These are phyloP conservation scores for Delia radicum DNA, from an alignment of 1,140 invertebrate species.

Conservation along the genomic window DNA sequence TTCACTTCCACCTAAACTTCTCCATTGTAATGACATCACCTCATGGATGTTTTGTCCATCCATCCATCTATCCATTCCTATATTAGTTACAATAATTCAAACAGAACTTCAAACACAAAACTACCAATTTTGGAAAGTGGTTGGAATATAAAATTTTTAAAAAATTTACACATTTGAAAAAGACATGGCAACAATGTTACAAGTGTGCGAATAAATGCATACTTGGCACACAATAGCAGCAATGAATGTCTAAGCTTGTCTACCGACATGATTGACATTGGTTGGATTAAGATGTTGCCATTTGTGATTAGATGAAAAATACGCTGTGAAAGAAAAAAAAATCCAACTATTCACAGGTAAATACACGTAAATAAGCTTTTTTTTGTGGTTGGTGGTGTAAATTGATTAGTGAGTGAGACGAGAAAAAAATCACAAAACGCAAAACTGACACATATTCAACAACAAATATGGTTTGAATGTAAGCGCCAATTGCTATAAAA, in stretches of 20 bases:
- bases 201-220: background rate
- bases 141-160: background rate
- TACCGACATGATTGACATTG: background rate
- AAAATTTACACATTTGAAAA: background rate
- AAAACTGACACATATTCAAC: background rate
- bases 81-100: too few species aligned
- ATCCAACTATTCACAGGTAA: background rate
- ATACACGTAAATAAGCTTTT: background rate
- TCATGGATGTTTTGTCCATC: too few species aligned
- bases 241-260: background rate
- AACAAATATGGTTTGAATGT: constrained; percentile 12
- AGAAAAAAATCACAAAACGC: background rate
- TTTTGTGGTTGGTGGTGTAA: constrained; percentile 1
- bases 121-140: background rate
- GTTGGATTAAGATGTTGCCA: background rate
- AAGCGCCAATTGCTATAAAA: constrained; percentile 8
- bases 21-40: too few species aligned
- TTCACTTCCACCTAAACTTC: too few species aligned
- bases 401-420: constrained; percentile 10
- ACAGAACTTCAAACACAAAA: background rate
- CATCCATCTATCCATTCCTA: too few species aligned
- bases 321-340: background rate
- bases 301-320: background rate
- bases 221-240: background rate
- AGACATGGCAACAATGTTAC: background rate